A percentile compares a stretch with the other conserved stretches of the same genome.
phyloP scores from a whole-genome alignment of 2,797 vertebrate genomes.

The Gallirallus australis region DNA sequence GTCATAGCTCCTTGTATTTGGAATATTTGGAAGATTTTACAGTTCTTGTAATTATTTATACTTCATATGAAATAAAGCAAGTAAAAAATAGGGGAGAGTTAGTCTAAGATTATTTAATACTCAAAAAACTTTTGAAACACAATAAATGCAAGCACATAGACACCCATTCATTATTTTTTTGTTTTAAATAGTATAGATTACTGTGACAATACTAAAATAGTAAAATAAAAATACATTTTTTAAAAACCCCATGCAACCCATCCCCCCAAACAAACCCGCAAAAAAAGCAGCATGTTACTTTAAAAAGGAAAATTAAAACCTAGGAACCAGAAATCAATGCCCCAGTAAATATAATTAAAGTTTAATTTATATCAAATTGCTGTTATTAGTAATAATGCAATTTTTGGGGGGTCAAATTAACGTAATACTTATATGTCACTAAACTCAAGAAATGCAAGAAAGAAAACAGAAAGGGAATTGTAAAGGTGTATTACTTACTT shows the following conservation, averaged over 20 bases:
- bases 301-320: not conserved
- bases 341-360: not conserved
- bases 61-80: not conserved
- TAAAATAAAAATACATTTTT: no score
- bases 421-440: not conserved
- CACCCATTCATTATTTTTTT: not conserved
- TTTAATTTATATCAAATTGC: not conserved
- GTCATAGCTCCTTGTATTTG: not conserved
- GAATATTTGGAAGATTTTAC: not conserved
- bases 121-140: not conserved
- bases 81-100: not conserved
- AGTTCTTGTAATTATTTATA: not conserved
- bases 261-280: no score
- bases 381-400: not conserved
- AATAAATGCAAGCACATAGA: not conserved
- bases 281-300: not conserved
- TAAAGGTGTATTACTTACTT: conserved; percentile 10
- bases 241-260: no score
- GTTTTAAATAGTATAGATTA: not conserved
- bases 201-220: not conserved
- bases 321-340: not conserved
- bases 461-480: not conserved
- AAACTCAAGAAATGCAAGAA: not conserved
- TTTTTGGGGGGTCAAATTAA: not conserved
- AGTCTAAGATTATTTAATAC: not conserved